A percentile compares a stretch with the other conserved stretches of the same genome.
These are phyloP conservation scores for Ips typographus DNA, from an alignment of 1,140 invertebrate genomes.

Conservation along the genomic window DNA sequence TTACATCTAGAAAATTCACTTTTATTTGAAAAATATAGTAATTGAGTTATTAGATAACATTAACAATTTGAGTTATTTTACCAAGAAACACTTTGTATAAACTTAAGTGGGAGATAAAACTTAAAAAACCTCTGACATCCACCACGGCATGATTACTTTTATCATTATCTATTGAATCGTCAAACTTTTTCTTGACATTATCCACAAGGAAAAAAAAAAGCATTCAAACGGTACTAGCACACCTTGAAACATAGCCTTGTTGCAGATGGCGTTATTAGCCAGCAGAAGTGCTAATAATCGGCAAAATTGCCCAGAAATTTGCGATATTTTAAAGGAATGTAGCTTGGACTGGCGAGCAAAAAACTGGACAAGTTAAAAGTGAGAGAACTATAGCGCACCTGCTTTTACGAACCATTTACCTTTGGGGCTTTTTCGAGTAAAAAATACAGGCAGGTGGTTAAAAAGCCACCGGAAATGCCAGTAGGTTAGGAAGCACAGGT, in stretches of 20 bases:
- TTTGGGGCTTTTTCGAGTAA: conserved; percentile 9
- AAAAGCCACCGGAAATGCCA: conserved; percentile 14
- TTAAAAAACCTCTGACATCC: too few relatives aligned
- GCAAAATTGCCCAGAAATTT: conserved; percentile 8
- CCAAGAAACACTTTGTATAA: too few relatives aligned
- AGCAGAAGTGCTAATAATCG: conserved; percentile 2
- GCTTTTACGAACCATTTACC: conserved; percentile 7
- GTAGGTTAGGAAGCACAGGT: background rate
- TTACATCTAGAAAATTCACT: too few relatives aligned
- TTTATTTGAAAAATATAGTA: too few relatives aligned
- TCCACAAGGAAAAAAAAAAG: too few relatives aligned
- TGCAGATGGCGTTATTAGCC: background rate
- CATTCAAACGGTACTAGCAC: too few relatives aligned
- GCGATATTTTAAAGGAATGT: conserved; percentile 10
- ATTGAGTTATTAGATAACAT: too few relatives aligned
- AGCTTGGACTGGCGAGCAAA: conserved; percentile 14
- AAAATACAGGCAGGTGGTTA: conserved; percentile 23
- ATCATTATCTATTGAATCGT: too few relatives aligned
- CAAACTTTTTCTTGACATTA: too few relatives aligned
- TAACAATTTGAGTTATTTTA: too few relatives aligned
- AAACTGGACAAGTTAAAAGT: conserved; percentile 12
- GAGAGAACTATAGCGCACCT: conserved; percentile 21
- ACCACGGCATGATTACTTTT: too few relatives aligned
- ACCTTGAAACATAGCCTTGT: background rate
- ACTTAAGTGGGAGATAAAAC: too few relatives aligned